Base-by-base conservation (phyloP, 2,888 invertebrate genomes). In the Deilephila porcellus region DNA sequence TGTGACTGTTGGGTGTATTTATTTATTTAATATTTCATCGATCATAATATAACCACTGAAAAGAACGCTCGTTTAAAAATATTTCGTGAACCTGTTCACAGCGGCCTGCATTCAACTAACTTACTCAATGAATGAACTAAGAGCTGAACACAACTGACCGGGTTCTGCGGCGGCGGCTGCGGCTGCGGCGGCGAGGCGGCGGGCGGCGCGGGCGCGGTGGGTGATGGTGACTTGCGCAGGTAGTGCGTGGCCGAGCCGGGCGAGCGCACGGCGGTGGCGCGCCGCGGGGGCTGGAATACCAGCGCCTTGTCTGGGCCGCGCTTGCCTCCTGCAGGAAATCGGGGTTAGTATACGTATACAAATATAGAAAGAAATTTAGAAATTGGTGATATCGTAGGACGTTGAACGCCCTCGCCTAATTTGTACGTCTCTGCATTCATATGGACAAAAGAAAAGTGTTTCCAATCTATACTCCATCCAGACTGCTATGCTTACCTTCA, bases 201-300 rank as follows among this genome's bases (percentile, higher is more conserved):
- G 62, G 93, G 84, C 25, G 96, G 95, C 77, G 96, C 95, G 4
- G 79, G 96, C 87, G 87, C 96, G 95, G 98, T 98, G 0, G 98
- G 98, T 76, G 98, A 98, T 0, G 98, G 98, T n/a, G 97, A 98
- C 92, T 98, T 99, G 95, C 98, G 98, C 88, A 98, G 92, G 91
- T 98, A 98, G 89, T 98, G 98, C 45, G 97, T 96, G 78, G 96
- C 96, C 19, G 97, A 97, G 72, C 97, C 97, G 0, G 98, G 98
- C 76, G 98, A 98, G 80, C 98, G 97, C 73, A 98, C 98, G 0
- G 97, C 97, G 0, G 97, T 97, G 6, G 97, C 97, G 79, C 97
- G 96, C 0, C 97, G 95, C 1, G 97, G 97, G 0, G 97, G 96
- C 78, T 97, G 96, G 91, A 97, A 97, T 62, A 97, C 96, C 91